Percentiles rank a stretch among this genome's conserved stretches.
phyloP scores from a whole-genome alignment of 1,140 invertebrate genomes.

The Brachystomella parvula region DNA sequence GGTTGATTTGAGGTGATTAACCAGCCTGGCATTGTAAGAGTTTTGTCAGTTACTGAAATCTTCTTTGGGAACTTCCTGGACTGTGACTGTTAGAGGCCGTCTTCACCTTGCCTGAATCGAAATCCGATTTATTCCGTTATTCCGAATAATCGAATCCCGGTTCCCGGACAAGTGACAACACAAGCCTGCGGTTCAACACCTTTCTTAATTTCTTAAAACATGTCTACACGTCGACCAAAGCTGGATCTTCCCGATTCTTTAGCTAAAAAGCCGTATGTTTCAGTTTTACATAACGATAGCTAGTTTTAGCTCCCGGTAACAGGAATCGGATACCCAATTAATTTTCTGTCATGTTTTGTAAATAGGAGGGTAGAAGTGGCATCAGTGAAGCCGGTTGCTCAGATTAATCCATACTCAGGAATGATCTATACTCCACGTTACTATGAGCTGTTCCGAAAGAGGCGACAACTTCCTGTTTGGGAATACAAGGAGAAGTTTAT shows the following conservation, averaged over 20 bases:
- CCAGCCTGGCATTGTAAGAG: too few relatives aligned
- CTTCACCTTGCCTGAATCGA: too few relatives aligned
- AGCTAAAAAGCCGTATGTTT: constrained; percentile 30
- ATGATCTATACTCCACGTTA: constrained; percentile 71
- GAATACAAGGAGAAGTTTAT: constrained; percentile 96
- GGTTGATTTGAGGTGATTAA: too few relatives aligned
- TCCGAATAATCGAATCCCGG: too few relatives aligned
- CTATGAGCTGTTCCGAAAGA: constrained; percentile 75
- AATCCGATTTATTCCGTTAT: too few relatives aligned
- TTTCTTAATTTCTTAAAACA: background rate
- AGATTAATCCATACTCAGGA: constrained; percentile 62
- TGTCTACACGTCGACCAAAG: constrained; percentile 22
- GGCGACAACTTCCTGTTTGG: constrained; percentile 90
- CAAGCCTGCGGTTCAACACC: background rate
- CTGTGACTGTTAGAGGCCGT: too few relatives aligned
- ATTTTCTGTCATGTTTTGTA: constrained; percentile 2
- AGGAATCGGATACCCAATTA: background rate
- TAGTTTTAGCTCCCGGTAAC: background rate
- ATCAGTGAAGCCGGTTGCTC: constrained; percentile 45
- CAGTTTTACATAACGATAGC: background rate
- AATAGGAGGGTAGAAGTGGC: constrained; percentile 26
- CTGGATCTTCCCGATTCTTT: constrained; percentile 1
- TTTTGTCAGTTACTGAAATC: too few relatives aligned
- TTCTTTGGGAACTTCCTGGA: too few relatives aligned
- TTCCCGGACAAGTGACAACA: too few relatives aligned